Conservation (phyloP, 2,888 invertebrate species). For the Sinodicranocentrus sp. region DNA sequence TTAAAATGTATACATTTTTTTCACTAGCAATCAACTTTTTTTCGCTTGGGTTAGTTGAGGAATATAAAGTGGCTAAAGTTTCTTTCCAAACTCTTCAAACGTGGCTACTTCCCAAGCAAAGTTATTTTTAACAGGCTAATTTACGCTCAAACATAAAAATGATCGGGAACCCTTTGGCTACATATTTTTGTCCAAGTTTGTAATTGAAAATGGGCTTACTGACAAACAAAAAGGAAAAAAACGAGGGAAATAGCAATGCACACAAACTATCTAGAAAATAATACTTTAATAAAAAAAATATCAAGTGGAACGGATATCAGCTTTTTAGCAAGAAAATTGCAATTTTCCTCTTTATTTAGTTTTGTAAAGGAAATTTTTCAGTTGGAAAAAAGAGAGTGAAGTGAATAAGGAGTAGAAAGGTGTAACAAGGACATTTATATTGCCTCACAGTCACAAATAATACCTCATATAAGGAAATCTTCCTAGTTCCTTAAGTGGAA, state of each 20-base stretch:
- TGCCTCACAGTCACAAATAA: too few relatives aligned
- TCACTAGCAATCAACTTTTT: too few relatives aligned
- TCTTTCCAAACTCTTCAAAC: too few relatives aligned
- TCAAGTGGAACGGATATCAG: neutral
- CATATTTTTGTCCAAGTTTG: constrained; percentile 2
- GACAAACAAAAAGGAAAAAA: neutral
- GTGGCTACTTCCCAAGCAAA: neutral
- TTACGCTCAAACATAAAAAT: neutral
- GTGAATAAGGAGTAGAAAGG: neutral
- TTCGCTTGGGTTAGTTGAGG: too few relatives aligned
- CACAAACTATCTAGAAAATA: neutral
- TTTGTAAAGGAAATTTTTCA: neutral
- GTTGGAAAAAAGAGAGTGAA: neutral
- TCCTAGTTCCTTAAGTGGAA: too few relatives aligned
- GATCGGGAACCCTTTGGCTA: neutral
- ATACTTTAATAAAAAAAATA: neutral
- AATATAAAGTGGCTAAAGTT: too few relatives aligned
- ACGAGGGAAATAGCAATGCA: neutral
- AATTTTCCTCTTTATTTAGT: constrained; percentile 18
- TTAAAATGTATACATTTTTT: too few relatives aligned
- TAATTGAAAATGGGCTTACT: constrained; percentile 19
- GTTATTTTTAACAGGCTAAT: neutral
- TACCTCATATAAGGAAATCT: too few relatives aligned
- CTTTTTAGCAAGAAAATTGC: constrained; percentile 27
- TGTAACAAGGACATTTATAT: too few relatives aligned